Conservation (phyloP, 2,113 vertebrate species). For the Phocoena phocoena region DNA sequence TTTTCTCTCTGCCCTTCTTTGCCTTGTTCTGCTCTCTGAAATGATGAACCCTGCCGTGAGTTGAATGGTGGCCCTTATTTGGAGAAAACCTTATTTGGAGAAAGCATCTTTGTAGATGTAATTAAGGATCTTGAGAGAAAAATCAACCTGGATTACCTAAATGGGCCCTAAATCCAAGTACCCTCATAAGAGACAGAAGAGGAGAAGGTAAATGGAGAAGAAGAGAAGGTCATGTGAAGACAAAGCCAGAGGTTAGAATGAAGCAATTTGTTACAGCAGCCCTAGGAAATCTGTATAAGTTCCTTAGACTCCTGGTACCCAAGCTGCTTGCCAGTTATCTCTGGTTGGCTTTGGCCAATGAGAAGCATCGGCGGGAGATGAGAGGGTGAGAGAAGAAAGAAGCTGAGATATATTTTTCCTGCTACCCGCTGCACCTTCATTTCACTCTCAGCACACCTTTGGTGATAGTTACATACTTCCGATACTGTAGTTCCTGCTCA, state of each 20-base stretch:
- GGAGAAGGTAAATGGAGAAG: not conserved
- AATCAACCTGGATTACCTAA: not conserved
- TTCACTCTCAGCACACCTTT: not conserved
- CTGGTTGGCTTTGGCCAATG: not conserved
- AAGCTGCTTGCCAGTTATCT: not conserved
- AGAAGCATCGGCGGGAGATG: not conserved
- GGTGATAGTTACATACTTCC: not conserved
- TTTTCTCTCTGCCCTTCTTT: not conserved
- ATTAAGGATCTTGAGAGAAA: not conserved
- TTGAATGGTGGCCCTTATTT: not conserved
- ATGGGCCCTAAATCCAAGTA: not conserved
- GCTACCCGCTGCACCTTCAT: fast-evolving
- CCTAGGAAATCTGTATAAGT: not conserved
- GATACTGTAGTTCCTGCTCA: not conserved
- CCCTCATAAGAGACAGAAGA: not conserved
- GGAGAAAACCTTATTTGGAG: not conserved
- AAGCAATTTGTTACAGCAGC: not conserved
- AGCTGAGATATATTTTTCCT: not conserved
- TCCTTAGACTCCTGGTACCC: not conserved
- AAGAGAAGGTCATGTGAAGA: not conserved
- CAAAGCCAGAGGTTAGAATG: not conserved
- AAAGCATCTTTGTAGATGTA: not conserved
- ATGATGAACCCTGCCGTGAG: not conserved
- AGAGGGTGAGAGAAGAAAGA: not conserved
- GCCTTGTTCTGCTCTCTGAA: not conserved